Base-by-base conservation (phyloP, 2,888 invertebrate species). In the Cryptus armator region DNA sequence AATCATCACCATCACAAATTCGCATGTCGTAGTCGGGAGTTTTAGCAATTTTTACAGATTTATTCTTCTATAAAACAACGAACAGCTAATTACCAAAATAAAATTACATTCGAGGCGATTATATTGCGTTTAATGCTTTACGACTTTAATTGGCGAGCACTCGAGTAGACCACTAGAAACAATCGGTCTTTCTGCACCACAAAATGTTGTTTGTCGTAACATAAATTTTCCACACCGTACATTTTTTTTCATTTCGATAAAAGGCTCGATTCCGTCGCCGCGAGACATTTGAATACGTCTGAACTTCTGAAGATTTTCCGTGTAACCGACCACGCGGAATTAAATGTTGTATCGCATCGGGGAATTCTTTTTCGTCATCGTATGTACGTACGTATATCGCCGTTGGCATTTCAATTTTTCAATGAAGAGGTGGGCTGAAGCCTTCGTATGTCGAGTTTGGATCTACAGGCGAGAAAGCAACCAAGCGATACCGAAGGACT, bases 401-500 rank as follows among this genome's bases (percentile, higher is more conserved):
- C 53, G 32, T n/a, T 56, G 71, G 71, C 71, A 19, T 43, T 71
- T 43, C 12, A 19, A 71, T 32, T 37, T 71, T 71, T 71, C 43
- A 56, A 51, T 43, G 44, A 56, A 29, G 16, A 70, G 16, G 71
- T 12, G n/a, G 19, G 56, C 14, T 56, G 19, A 72, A 19, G 56
- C 32, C 19, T 19, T 24, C 56, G 53, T 24, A 43, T 37, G 29
- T 59, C 24, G 44, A 59, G 29, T 10, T 37, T 29, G n/a, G 24
- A 72, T 72, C 59, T 56, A 24, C 44, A 56, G 16, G 4, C 59
- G 44, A 44, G 59, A 9, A 14, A 46, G 44, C 44, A 14, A 51
- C 37, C 37, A 37, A 51, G 44, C 43, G n/a, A 59, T 56, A 51
- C 51, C 51, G 16, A 68, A 29, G n/a, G 32, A 24, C 32, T 32